Evolutionary conservation across 2,797 vertebrate species (phyloP).

Genomic region (Melanotaenia maccullochi): DNA sequence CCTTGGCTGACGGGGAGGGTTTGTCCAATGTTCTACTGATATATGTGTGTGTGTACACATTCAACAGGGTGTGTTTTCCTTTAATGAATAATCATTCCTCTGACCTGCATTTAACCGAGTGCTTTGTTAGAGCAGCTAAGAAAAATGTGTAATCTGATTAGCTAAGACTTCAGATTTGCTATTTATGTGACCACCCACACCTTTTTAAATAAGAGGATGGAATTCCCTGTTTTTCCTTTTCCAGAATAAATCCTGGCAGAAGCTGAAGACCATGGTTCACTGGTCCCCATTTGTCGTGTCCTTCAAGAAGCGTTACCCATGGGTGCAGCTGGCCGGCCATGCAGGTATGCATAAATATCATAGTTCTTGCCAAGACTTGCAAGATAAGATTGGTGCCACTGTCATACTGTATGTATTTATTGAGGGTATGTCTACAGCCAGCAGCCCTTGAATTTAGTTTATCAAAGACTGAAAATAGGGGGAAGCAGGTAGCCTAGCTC

Average conservation of each 20-base stretch:
- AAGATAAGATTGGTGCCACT: slow-evolving; percentile 1
- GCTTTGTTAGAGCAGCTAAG: slow-evolving; percentile 23
- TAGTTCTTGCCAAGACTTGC: neutral
- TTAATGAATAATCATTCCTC: slow-evolving; percentile 51
- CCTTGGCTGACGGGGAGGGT: slow-evolving; percentile 65
- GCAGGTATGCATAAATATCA: slow-evolving; percentile 78
- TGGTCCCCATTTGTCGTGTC: slow-evolving; percentile 88
- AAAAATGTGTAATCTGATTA: slow-evolving; percentile 5
- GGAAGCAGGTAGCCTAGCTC: neutral
- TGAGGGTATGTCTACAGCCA: neutral
- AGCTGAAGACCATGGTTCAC: slow-evolving; percentile 89
- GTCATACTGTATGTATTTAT: neutral
- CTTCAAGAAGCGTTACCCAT: slow-evolving; percentile 88
- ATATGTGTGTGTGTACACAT: slow-evolving; percentile 5
- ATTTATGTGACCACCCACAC: neutral
- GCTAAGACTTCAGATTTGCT: slow-evolving; percentile 20
- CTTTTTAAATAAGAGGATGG: slow-evolving; percentile 8
- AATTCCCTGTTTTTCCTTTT: slow-evolving; percentile 13
- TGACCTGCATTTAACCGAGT: slow-evolving; percentile 25
- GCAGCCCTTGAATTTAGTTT: neutral
- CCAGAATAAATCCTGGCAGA: slow-evolving; percentile 89
- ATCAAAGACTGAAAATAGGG: neutral
- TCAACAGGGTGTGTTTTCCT: slow-evolving; percentile 51
- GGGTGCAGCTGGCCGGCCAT: slow-evolving; percentile 93
- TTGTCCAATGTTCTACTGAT: slow-evolving; percentile 66